phyloP scores from a whole-genome alignment of 2,888 invertebrate genomes.

The Lucinisca nassula region DNA sequence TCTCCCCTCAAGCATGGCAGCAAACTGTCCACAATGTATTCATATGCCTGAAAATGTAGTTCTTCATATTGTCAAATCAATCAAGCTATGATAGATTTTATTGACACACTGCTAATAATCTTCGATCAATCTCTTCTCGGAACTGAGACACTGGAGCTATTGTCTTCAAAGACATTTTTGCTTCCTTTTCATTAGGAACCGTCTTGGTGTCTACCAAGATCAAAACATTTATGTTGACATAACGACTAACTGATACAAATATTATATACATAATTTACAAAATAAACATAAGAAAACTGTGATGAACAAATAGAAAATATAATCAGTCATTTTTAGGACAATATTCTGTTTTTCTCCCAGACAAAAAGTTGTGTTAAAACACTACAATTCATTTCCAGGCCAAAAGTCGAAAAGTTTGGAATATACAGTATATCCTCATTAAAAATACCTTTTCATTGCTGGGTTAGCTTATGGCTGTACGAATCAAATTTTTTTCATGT shows the following conservation, averaged over 20 bases:
- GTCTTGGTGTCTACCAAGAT: not conserved
- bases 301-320: slow-evolving; percentile 66
- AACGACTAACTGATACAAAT: slow-evolving; percentile 54
- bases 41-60: too few species aligned
- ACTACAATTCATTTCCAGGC: slow-evolving; percentile 49
- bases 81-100: not conserved
- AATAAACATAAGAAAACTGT: slow-evolving; percentile 60
- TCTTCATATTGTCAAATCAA: too few species aligned
- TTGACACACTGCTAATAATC: not conserved
- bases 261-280: slow-evolving; percentile 63
- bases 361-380: slow-evolving; percentile 53
- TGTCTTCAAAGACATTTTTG: not conserved
- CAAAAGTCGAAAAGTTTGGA: slow-evolving; percentile 48
- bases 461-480: too few species aligned
- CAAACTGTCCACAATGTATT: too few species aligned
- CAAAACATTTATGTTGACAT: not conserved
- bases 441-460: too few species aligned
- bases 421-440: too few species aligned
- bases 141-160: not conserved
- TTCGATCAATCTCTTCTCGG: not conserved
- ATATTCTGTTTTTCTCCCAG: slow-evolving; percentile 53
- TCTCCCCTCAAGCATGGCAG: too few species aligned
- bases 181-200: not conserved
- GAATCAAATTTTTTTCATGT: too few species aligned
- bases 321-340: slow-evolving; percentile 71